Conservation (phyloP, 2,888 invertebrate genomes). For the Polydrusus cervinus region DNA sequence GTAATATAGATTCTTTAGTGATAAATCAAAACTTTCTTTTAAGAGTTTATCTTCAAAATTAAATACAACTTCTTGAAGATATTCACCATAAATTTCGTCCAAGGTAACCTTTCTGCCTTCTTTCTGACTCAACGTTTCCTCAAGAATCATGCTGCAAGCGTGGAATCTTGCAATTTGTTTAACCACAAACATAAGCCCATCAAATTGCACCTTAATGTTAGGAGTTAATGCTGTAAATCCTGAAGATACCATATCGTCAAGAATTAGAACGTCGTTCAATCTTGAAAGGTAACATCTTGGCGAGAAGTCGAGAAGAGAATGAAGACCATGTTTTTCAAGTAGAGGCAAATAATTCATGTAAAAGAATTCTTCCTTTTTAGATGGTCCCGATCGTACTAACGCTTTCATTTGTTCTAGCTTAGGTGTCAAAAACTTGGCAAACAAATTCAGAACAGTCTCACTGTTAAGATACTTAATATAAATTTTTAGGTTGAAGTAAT, state of each 20-base stretch:
- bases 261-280: constrained; percentile 64
- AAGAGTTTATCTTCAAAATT: not conserved
- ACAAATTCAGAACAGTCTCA: constrained; percentile 17
- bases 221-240: constrained; percentile 49
- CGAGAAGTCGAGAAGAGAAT: constrained; percentile 59
- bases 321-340: constrained; percentile 62
- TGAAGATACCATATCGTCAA: constrained; percentile 66
- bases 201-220: constrained; percentile 51
- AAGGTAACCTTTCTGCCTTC: constrained; percentile 57
- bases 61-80: constrained; percentile 53
- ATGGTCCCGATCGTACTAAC: constrained; percentile 52
- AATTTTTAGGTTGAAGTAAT: constrained; percentile 61
- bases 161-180: constrained; percentile 58
- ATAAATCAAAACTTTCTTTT: not conserved
- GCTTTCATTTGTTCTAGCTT: constrained; percentile 51
- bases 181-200: constrained; percentile 57
- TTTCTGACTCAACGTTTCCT: constrained; percentile 42
- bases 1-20: constrained; percentile 27
- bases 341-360: constrained; percentile 68
- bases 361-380: constrained; percentile 64
- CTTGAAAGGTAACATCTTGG: constrained; percentile 67
- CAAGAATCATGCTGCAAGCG: constrained; percentile 1
- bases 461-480: not conserved
- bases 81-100: constrained; percentile 60
- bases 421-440: constrained; percentile 42